Evolutionary conservation across 2,888 invertebrate genomes (phyloP).

Genomic region (Pandemis corylana): DNA sequence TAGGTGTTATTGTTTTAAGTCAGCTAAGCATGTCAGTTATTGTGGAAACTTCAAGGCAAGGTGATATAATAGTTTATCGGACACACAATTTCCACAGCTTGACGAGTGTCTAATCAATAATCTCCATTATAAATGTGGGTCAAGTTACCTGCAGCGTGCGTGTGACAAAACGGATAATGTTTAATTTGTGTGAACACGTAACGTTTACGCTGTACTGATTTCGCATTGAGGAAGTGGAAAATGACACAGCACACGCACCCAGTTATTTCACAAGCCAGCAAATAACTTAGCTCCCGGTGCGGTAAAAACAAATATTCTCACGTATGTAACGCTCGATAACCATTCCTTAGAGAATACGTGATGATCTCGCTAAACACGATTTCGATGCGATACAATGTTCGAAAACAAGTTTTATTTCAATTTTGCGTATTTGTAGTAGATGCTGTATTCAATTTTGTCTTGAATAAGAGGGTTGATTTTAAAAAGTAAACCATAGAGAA

Average conservation of each 20-base stretch:
- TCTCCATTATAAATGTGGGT: constrained; percentile 22
- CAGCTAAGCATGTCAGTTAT: background rate
- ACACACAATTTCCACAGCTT: background rate
- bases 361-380: constrained; percentile 62
- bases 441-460: too few relatives aligned
- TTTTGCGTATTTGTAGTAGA: background rate
- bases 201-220: constrained; percentile 58
- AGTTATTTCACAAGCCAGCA: constrained; percentile 53
- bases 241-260: constrained; percentile 58
- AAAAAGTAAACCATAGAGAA: too few relatives aligned
- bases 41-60: constrained; percentile 5
- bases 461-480: too few relatives aligned
- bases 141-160: constrained; percentile 30
- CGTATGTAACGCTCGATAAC: constrained; percentile 69
- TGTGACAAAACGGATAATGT: constrained; percentile 41
- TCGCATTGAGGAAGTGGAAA: constrained; percentile 60
- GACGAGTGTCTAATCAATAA: background rate
- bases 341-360: constrained; percentile 68
- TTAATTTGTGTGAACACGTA: constrained; percentile 56
- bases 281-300: constrained; percentile 49
- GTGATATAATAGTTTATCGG: constrained; percentile 6
- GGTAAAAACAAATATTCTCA: constrained; percentile 77
- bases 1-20: background rate
- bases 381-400: constrained; percentile 49
- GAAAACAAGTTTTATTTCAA: constrained; percentile 14